Conservation (phyloP, 2,888 invertebrate species). For the Oxycera nigricornis region DNA sequence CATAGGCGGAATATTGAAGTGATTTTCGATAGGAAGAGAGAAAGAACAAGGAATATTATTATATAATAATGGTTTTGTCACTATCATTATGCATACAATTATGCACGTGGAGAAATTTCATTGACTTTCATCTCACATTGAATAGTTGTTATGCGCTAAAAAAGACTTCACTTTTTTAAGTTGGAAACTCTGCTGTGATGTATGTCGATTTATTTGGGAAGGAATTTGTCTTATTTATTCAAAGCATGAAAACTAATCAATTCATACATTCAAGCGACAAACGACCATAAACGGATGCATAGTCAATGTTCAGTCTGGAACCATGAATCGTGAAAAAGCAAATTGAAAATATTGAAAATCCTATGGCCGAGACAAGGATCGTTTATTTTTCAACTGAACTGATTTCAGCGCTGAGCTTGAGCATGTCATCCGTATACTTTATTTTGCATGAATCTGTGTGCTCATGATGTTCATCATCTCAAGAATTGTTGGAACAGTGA, state of each 20-base stretch:
- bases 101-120: background rate
- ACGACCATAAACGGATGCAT: background rate
- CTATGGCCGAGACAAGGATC: background rate
- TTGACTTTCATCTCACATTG: conserved; percentile 6
- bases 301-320: background rate
- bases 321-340: background rate
- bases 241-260: background rate
- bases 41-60: conserved; percentile 37
- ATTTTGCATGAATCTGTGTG: background rate
- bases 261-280: background rate
- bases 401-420: background rate
- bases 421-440: background rate
- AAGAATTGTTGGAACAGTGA: background rate
- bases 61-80: conserved; percentile 20
- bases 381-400: background rate
- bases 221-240: background rate
- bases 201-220: conserved; percentile 31
- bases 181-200: conserved; percentile 17
- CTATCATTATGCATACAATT: background rate
- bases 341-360: background rate
- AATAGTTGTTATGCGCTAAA: background rate
- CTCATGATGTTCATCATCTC: background rate
- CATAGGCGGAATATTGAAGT: background rate
- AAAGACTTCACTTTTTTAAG: conserved; percentile 27
- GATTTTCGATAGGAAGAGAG: conserved; percentile 5